Evolutionary conservation across 1,140 invertebrate species (phyloP).

Genomic region (Drosophila teissieri): DNA sequence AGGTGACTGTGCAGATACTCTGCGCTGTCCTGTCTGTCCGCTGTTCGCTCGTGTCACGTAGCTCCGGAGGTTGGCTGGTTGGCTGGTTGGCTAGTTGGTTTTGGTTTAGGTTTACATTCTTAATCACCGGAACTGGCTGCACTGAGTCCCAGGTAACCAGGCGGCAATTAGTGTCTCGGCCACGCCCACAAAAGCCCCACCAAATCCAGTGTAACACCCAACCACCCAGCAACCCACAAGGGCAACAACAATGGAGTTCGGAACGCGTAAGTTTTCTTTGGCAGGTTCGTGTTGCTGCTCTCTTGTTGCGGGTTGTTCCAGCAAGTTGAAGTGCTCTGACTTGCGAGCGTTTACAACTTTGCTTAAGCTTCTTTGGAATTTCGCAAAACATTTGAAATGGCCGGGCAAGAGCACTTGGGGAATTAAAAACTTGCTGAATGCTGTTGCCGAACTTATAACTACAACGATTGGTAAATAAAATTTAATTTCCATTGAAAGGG

Average conservation of each 20-base stretch:
- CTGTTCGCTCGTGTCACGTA: slow-evolving; percentile 42
- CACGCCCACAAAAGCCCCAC: slow-evolving; percentile 47
- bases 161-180: slow-evolving; percentile 49
- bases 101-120: slow-evolving; percentile 35
- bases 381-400: slow-evolving; percentile 31
- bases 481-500: slow-evolving; percentile 12
- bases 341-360: slow-evolving; percentile 54
- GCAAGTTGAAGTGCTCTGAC: slow-evolving; percentile 45
- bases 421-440: slow-evolving; percentile 41
- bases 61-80: slow-evolving; percentile 10
- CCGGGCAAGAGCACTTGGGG: slow-evolving; percentile 28
- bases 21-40: not conserved
- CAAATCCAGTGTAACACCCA: slow-evolving; percentile 7
- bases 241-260: not conserved
- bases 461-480: slow-evolving; percentile 22
- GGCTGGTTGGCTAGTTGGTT: slow-evolving; percentile 7
- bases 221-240: not conserved
- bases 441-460: slow-evolving; percentile 28
- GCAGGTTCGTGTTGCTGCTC: slow-evolving; percentile 24
- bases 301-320: slow-evolving; percentile 42
- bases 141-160: slow-evolving; percentile 32
- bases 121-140: slow-evolving; percentile 60
- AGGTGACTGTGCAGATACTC: slow-evolving; percentile 31
- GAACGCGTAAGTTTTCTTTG: slow-evolving; percentile 28
- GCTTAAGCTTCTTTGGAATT: slow-evolving; percentile 48